Conservation (phyloP, 1,140 invertebrate species). For the Campodea augens region DNA sequence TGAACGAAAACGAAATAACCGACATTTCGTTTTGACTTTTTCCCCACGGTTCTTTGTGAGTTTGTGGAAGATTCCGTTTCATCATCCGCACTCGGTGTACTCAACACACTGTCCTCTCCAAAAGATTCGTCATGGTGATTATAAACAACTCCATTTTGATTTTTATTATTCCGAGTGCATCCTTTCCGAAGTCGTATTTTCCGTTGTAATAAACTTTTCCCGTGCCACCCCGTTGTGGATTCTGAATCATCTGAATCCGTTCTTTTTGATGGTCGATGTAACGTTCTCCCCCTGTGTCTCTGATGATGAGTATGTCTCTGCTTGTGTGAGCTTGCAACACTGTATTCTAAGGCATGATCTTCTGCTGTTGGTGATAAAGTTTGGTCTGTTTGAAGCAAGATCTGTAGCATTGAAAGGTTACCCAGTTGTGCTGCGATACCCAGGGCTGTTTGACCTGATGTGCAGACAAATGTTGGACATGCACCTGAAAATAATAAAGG, state of each 20-base stretch:
- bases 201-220: no score
- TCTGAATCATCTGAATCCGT: not conserved
- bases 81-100: slow-evolving; percentile 16
- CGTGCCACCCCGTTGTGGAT: not conserved
- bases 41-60: no score
- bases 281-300: slow-evolving; percentile 9
- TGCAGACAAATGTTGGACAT: slow-evolving; percentile 26
- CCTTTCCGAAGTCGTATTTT: slow-evolving; percentile 4
- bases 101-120: slow-evolving; percentile 25
- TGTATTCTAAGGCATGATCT: not conserved
- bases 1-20: slow-evolving; percentile 16
- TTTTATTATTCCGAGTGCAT: slow-evolving; percentile 13
- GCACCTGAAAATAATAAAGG: no score
- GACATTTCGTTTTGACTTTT: slow-evolving; percentile 20
- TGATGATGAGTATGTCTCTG: not conserved
- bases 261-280: slow-evolving; percentile 3
- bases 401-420: slow-evolving; percentile 23
- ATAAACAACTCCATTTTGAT: not conserved
- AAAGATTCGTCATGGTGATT: slow-evolving; percentile 14
- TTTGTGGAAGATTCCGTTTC: no score
- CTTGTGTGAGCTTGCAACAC: slow-evolving; percentile 5
- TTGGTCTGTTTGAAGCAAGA: slow-evolving; percentile 17
- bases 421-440: slow-evolving; percentile 28
- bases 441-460: slow-evolving; percentile 25
- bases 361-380: not conserved